phyloP scores from a whole-genome alignment of 2,113 vertebrate genomes.

The Willisornis vidua region DNA sequence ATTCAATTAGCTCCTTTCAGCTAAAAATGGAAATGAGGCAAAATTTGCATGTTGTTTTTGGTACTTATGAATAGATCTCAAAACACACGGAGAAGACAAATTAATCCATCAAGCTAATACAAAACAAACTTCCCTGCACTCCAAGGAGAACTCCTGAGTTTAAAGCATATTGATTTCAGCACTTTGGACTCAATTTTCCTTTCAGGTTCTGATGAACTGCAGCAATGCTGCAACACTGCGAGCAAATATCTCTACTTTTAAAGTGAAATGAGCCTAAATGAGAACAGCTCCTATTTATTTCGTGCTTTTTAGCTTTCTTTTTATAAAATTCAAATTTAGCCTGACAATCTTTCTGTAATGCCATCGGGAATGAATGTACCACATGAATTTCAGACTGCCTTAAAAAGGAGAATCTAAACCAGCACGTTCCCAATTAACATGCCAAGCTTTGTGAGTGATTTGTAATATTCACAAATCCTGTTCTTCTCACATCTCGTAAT shows the following conservation, averaged over 20 bases:
- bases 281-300: not conserved
- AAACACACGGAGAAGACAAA: not conserved
- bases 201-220: not conserved
- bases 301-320: not conserved
- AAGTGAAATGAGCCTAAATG: not conserved
- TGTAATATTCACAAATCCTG: not conserved
- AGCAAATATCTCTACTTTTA: not conserved
- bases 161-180: not conserved
- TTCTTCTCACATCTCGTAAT: not conserved
- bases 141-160: not conserved
- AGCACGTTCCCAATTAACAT: not conserved
- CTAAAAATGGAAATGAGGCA: not conserved
- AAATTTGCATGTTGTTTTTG: not conserved
- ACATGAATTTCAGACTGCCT: not conserved
- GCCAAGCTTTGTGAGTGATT: not conserved
- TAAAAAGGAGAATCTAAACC: not conserved
- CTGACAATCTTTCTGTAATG: not conserved
- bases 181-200: not conserved
- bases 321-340: not conserved
- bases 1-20: not conserved
- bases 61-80: not conserved
- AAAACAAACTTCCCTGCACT: not conserved
- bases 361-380: not conserved
- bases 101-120: conserved; percentile 6
- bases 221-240: not conserved